phyloP scores from a whole-genome alignment of 2,113 vertebrate species.

The Thinocorus orbignyianus region DNA sequence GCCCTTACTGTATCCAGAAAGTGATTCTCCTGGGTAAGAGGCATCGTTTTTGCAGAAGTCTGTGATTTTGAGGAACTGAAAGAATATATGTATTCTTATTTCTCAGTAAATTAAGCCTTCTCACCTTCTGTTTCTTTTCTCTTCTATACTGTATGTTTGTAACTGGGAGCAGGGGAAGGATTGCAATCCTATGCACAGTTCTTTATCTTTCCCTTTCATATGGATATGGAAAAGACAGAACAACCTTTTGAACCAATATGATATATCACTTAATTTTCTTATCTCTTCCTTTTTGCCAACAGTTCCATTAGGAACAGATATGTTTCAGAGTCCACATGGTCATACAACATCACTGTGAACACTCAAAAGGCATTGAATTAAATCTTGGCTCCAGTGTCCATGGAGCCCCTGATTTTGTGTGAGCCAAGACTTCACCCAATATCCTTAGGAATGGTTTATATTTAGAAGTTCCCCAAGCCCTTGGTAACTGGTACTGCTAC shows the following conservation, averaged over 20 bases:
- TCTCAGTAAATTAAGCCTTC: neutral
- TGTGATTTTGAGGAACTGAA: neutral
- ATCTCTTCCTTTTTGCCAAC: neutral
- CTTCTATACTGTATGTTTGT: neutral
- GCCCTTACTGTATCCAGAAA: neutral
- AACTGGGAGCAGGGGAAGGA: neutral
- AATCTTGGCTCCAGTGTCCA: neutral
- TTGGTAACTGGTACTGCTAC: neutral
- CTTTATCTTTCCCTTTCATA: neutral
- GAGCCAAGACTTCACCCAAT: neutral
- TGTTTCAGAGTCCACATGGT: neutral
- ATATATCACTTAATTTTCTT: neutral
- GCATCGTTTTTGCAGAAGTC: neutral
- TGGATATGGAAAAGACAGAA: neutral
- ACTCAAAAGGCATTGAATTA: neutral
- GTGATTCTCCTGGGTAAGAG: neutral
- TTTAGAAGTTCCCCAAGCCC: neutral
- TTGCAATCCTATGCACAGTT: neutral
- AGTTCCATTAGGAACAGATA: neutral
- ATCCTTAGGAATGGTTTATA: neutral
- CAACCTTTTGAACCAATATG: neutral
- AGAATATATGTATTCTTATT: neutral
- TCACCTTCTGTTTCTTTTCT: neutral
- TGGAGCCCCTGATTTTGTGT: neutral
- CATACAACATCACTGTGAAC: neutral